Percentiles rank a stretch among this genome's conserved stretches.
Conservation (phyloP, 2,113 vertebrate genomes). For the Campylorhamphus procurvoides region DNA sequence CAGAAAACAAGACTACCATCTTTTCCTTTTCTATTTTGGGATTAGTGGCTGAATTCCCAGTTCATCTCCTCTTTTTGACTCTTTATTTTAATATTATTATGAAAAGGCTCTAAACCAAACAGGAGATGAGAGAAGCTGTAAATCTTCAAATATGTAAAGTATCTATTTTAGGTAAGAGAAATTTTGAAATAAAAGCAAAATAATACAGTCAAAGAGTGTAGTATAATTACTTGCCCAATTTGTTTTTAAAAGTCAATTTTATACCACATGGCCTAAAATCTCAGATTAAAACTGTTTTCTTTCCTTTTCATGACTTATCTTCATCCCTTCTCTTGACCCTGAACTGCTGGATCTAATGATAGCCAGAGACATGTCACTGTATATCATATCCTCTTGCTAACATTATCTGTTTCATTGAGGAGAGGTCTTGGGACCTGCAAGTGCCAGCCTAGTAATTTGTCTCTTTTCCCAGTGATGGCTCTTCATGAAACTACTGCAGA, state of each 20-base stretch:
- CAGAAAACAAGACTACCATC: background rate
- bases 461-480: background rate
- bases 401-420: background rate
- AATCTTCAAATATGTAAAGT: background rate
- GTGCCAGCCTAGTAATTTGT: background rate
- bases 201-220: background rate
- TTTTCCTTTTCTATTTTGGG: conserved; percentile 26
- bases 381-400: background rate
- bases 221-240: background rate
- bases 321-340: background rate
- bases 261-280: background rate
- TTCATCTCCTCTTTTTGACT: background rate
- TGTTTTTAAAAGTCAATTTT: background rate
- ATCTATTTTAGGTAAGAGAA: background rate
- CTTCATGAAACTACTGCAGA: background rate
- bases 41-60: background rate
- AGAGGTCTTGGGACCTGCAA: background rate
- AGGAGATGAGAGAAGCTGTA: conserved; percentile 13
- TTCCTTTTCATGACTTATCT: background rate
- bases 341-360: background rate
- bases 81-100: background rate
- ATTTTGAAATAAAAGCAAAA: background rate
- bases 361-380: background rate
- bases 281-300: background rate
- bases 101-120: conserved; percentile 8